Conservation (phyloP, 1,140 invertebrate species). For the Pseudomyrmex concolor region DNA sequence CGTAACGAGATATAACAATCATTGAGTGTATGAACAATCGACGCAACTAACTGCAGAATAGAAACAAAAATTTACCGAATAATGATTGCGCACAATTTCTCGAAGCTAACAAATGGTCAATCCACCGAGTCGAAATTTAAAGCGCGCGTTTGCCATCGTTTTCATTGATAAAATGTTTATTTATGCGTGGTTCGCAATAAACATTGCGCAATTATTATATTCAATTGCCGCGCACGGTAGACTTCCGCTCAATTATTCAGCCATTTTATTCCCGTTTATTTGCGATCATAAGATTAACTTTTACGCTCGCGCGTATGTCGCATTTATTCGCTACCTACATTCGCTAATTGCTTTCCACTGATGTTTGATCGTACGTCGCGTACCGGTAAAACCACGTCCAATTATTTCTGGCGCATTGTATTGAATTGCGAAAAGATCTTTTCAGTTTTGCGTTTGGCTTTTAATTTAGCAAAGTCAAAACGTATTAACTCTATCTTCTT, state of each 20-base stretch:
- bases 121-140: constrained; percentile 19
- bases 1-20: constrained; percentile 1
- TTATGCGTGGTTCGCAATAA: constrained; percentile 50
- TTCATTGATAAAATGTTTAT: constrained; percentile 35
- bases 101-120: constrained; percentile 18
- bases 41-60: neutral
- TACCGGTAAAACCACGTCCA: neutral
- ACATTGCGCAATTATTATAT: constrained; percentile 41
- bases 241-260: constrained; percentile 25
- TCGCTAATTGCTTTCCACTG: constrained; percentile 4
- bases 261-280: constrained; percentile 43
- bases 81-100: constrained; percentile 9
- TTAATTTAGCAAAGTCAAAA: neutral
- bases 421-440: neutral
- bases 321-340: neutral
- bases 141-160: constrained; percentile 1
- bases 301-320: neutral
- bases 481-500: neutral
- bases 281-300: constrained; percentile 48
- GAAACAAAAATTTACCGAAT: neutral
- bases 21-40: constrained; percentile 7
- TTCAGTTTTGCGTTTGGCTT: neutral
- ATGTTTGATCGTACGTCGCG: neutral
- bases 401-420: constrained; percentile 10
- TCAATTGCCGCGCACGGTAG: constrained; percentile 8